Evolutionary conservation across 2,888 invertebrate genomes (phyloP), one percentile per base, ranked within the genome.

Genomic region (Dermolepida albohirtum): DNA sequence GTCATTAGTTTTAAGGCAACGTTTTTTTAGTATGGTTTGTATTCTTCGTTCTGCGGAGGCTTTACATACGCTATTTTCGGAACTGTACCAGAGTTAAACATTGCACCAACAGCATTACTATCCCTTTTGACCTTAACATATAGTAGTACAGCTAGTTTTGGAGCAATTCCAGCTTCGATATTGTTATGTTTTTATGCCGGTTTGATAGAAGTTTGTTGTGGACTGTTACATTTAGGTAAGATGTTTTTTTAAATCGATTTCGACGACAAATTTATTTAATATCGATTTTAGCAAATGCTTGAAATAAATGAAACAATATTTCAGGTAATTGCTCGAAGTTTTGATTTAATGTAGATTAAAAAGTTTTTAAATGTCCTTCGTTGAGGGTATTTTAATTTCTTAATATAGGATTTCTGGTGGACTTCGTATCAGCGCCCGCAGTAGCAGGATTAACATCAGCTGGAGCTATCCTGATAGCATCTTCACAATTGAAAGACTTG

Each of bases 11-110:
- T 22, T 2, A 22, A 22, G 22, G 22, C 22, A 22, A 4, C 22
- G 22, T 22, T 81, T 51, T 82, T 84, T 69, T 87, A 94, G 91
- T 94, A 91, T 84, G 94, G 94, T 1, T 85, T 94, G n/a, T 94
- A 94, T 83, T 91, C 93, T 1, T 91, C 93, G 0, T 89, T 94
- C 74, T 88, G 89, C 76, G 93, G 93, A 5, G 91, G 92, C 68
- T 89, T 93, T 75, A 86, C 93, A 12, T 94, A 94, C 83, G 88
- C 89, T 14, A 70, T 92, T n/a, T 87, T 94, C 80, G 94, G 94
- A 0, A 92, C 92, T 2, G 87, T 87, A 69, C 87, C 88, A 4
- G 89, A 90, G 80, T 86, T 90, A 71, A 90, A 88, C 81, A 85
- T 87, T 39, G 87, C 90, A 12, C 93, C 94, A 1, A 93, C 93